These are phyloP conservation scores for Dasypus novemcinctus DNA, from an alignment of 2,113 vertebrate genomes.

Conservation along the genomic window DNA sequence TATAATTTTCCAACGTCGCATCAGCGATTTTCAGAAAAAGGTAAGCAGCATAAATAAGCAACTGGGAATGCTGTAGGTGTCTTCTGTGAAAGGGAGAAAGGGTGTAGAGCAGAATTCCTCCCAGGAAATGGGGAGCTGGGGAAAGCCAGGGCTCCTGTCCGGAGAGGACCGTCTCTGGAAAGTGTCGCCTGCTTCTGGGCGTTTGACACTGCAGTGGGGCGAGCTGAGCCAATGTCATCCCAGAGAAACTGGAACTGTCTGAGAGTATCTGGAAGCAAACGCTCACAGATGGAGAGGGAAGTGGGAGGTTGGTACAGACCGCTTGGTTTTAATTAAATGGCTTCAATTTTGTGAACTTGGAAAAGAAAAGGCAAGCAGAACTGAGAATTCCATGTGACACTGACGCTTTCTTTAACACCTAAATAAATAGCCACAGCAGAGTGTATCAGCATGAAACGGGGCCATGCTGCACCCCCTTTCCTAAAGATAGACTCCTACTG, in stretches of 20 bases:
- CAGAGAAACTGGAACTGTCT: slow-evolving; percentile 52
- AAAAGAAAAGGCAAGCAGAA: slow-evolving; percentile 65
- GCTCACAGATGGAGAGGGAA: slow-evolving; percentile 75
- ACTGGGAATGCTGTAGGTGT: background rate
- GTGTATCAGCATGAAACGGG: background rate
- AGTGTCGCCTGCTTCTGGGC: background rate
- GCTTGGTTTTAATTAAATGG: slow-evolving; percentile 77
- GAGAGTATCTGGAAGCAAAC: slow-evolving; percentile 69
- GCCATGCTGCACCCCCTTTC: background rate
- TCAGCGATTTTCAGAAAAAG: slow-evolving; percentile 7
- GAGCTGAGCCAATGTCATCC: slow-evolving; percentile 61
- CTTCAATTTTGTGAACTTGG: slow-evolving; percentile 64
- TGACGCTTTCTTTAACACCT: slow-evolving; percentile 34
- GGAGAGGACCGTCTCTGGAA: background rate
- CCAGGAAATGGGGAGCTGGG: background rate
- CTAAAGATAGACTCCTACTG: rapidly evolving
- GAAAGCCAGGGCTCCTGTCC: background rate
- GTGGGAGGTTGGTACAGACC: slow-evolving; percentile 70
- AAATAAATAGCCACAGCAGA: background rate
- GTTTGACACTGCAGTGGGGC: background rate
- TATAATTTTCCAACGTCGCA: background rate
- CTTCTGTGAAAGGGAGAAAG: background rate
- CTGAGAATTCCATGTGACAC: background rate
- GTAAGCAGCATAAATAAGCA: background rate
- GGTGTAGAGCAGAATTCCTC: background rate